A percentile compares a stretch with the other conserved stretches of the same genome.
These are phyloP conservation scores for Mycogona germanica DNA, from an alignment of 2,888 invertebrate genomes.

Conservation along the genomic window DNA sequence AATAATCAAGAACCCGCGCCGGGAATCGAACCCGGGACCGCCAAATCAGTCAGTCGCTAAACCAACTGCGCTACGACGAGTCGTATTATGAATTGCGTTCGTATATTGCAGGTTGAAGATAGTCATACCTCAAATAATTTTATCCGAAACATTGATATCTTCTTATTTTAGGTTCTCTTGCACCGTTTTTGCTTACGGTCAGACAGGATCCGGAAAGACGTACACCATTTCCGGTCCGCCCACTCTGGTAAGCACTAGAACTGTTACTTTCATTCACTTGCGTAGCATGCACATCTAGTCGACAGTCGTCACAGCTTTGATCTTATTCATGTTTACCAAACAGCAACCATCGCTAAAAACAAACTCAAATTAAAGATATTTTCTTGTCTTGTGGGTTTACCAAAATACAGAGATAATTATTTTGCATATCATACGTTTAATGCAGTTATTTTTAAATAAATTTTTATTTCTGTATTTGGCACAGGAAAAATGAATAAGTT, in stretches of 20 bases:
- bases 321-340: constrained; percentile 4
- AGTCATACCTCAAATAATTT: background rate
- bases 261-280: too few species aligned
- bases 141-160: constrained; percentile 1
- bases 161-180: constrained; percentile 52
- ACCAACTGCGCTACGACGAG: too few species aligned
- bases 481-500: too few species aligned
- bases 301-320: constrained; percentile 52
- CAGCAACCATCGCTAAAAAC: background rate
- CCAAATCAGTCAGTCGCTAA: too few species aligned
- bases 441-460: too few species aligned
- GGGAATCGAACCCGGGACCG: too few species aligned
- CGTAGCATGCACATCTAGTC: too few species aligned
- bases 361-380: background rate
- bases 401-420: too few species aligned
- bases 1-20: too few species aligned
- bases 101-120: background rate
- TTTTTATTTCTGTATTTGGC: too few species aligned
- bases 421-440: too few species aligned
- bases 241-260: constrained; percentile 36
- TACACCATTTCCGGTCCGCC: constrained; percentile 86
- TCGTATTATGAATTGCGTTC: background rate
- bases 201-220: constrained; percentile 93
- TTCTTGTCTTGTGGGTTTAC: too few species aligned
- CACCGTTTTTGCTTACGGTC: constrained; percentile 91